Evolutionary conservation across 2,113 vertebrate species (phyloP), one percentile per base, ranked within the genome.

Genomic region (Lagopus leucura): DNA sequence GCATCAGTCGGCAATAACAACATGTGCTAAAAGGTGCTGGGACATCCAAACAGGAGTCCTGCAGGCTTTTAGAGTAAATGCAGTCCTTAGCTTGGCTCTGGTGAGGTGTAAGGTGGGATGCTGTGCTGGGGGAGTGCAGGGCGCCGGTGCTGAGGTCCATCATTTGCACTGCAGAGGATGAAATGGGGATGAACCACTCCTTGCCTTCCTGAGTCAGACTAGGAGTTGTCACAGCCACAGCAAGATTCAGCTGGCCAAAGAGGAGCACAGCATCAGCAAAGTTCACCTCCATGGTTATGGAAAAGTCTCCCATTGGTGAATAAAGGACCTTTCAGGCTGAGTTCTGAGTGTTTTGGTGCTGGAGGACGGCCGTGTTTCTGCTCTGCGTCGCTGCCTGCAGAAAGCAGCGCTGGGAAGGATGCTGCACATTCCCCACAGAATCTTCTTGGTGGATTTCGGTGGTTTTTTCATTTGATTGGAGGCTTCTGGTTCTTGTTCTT

Each of bases 81-180:
- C 8, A 25, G 28, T 57, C 48, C 61, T 12, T 10, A 13, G 74
- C 69, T 54, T 8, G 9, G 80, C 36, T 3, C 36, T 19, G 61
- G 32, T 5, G 2, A 8, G 2, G 67, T 3, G 1, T 3, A 3
- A 43, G 5, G 5, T 2, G 69, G 8, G 80, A 43, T 5, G 30
- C 43, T 52, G 65, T 16, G 38, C 83, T 28, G 69, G 6, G 67
- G 1, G 24, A 10, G 11, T 0, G 10, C 40, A 0, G 4, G 34
- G 65, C 10, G 3, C 13, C 43, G 1, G 19, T 10, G 58, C 30
- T 22, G 38, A 11, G 1, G 4, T 6, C 60, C 11, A 1, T 10
- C 2, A 16, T 16, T 21, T 6, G 3, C 28, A 8, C 13, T 38
- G 60, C 74, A 67, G 85, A 9, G 54, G 60, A 17, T 43, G 42